A percentile compares a stretch with the other conserved stretches of the same genome.
Conservation (phyloP, 2,797 vertebrate species). For the Galaxias olidus region DNA sequence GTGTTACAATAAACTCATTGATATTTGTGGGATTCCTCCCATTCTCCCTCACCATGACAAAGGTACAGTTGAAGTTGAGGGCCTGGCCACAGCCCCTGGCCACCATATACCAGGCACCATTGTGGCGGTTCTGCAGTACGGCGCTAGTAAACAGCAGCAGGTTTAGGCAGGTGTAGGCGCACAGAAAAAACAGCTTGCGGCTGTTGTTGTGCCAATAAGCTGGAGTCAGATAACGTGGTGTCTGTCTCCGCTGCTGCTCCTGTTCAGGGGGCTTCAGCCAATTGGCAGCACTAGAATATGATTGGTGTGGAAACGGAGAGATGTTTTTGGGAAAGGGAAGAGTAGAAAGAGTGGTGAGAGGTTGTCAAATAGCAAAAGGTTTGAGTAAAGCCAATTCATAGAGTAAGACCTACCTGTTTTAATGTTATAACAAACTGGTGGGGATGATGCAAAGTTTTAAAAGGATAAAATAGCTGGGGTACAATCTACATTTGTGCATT, state of each 20-base stretch:
- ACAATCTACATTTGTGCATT: no score
- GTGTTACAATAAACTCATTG: no score
- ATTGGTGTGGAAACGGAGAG: neutral
- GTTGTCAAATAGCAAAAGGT: no score
- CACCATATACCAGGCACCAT: slow-evolving; percentile 68
- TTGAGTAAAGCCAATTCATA: no score
- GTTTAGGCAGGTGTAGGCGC: slow-evolving; percentile 68
- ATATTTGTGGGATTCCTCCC: no score
- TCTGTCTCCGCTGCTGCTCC: slow-evolving; percentile 40
- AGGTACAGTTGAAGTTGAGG: slow-evolving; percentile 89
- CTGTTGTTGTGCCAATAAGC: slow-evolving; percentile 87
- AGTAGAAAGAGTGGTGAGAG: neutral
- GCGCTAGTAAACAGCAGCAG: slow-evolving; percentile 76
- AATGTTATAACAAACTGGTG: no score
- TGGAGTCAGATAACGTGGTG: slow-evolving; percentile 72
- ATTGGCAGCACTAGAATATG: slow-evolving; percentile 77
- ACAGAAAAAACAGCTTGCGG: slow-evolving; percentile 79
- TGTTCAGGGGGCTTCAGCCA: slow-evolving; percentile 82
- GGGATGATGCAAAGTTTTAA: no score
- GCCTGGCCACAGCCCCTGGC: slow-evolving; percentile 87
- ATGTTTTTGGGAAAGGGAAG: neutral
- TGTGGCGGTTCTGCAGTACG: slow-evolving; percentile 51
- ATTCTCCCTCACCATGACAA: slow-evolving; percentile 75
- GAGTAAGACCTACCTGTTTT: no score
- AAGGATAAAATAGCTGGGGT: no score